These are phyloP conservation scores for Choloepus didactylus DNA, from an alignment of 2,797 vertebrate genomes.

Conservation along the genomic window DNA sequence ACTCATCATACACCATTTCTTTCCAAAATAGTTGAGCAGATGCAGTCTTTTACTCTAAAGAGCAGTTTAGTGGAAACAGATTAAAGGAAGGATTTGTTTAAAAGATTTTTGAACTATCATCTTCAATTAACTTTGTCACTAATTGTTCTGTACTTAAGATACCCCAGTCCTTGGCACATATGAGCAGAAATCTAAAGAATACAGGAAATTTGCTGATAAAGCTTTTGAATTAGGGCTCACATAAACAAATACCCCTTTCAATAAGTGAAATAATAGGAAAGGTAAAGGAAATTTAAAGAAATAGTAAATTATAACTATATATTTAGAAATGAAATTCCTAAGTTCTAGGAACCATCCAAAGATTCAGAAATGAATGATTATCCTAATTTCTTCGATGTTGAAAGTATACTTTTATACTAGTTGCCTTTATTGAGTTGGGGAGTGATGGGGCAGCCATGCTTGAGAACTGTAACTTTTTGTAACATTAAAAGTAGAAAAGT, in stretches of 20 bases:
- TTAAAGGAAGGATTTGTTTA: conserved; percentile 50
- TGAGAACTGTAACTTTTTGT: background rate
- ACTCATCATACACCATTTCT: background rate
- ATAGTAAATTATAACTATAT: background rate
- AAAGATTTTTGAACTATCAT: background rate
- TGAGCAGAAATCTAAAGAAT: conserved; percentile 21
- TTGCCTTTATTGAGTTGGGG: background rate
- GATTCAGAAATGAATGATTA: conserved; percentile 5
- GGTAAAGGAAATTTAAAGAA: background rate
- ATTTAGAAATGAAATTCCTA: background rate
- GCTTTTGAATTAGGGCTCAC: background rate
- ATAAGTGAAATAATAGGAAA: background rate
- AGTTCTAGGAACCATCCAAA: conserved; percentile 6
- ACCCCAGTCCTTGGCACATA: background rate
- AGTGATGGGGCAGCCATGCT: background rate
- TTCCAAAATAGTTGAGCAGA: background rate
- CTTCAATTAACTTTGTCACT: background rate
- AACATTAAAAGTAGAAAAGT: background rate
- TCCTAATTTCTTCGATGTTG: conserved; percentile 24
- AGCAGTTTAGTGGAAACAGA: conserved; percentile 18
- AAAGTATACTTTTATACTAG: conserved; percentile 2
- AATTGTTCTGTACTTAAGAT: conserved; percentile 50
- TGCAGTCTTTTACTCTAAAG: conserved; percentile 24
- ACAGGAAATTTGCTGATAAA: background rate
- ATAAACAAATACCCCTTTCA: background rate